These are phyloP conservation scores for Bellardia pandia DNA, from an alignment of 2,888 invertebrate genomes.

Conservation along the genomic window DNA sequence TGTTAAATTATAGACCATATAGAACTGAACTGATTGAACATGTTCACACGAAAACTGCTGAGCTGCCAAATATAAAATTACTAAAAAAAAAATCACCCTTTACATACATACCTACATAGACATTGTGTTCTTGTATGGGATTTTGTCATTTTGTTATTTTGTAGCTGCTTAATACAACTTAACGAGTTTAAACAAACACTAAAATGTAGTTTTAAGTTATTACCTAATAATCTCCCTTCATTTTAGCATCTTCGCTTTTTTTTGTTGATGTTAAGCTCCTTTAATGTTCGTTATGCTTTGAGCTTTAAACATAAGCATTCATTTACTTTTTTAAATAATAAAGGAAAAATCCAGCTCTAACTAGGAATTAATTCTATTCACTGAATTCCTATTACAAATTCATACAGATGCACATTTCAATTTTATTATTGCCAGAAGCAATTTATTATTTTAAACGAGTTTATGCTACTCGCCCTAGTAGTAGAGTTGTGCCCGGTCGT, in stretches of 20 bases:
- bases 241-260: conserved; percentile 17
- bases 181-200: conserved; percentile 71
- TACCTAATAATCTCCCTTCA: conserved; percentile 50
- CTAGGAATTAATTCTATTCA: neutral
- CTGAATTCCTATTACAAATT: no score
- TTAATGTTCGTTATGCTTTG: conserved; percentile 13
- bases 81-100: no score
- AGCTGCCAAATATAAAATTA: no score
- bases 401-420: no score
- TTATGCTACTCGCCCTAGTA: no score
- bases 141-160: conserved; percentile 51
- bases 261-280: neutral
- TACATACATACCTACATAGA: neutral
- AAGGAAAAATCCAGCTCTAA: neutral
- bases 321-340: conserved; percentile 3
- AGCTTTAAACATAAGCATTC: neutral
- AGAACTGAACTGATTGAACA: no score
- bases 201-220: conserved; percentile 66
- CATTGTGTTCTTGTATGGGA: neutral
- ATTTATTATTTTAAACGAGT: no score
- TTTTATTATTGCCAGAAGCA: no score
- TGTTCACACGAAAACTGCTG: no score
- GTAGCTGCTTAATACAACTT: conserved; percentile 52
- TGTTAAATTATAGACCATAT: no score
- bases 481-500: no score